A percentile compares a stretch with the other conserved stretches of the same genome.
Evolutionary conservation across 2,113 vertebrate species (phyloP).

Genomic region (Hemiscyllium ocellatum): DNA sequence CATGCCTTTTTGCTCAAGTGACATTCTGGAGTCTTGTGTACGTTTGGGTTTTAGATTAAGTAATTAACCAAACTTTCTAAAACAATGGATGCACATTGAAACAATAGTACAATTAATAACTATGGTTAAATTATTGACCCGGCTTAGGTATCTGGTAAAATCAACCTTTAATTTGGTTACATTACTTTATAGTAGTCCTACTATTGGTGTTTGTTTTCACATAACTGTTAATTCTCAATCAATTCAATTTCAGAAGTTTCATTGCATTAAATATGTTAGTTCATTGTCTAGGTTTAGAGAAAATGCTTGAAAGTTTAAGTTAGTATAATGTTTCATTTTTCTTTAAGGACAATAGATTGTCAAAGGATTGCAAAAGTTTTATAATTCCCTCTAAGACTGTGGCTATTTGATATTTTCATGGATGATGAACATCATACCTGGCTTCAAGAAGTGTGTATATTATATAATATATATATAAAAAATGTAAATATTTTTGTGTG

Average conservation of each 20-base stretch:
- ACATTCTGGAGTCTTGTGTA: background rate
- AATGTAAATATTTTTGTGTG: no score
- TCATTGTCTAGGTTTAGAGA: background rate
- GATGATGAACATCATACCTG: background rate
- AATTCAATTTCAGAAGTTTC: background rate
- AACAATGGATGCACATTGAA: background rate
- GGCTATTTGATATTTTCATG: background rate
- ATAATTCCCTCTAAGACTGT: background rate
- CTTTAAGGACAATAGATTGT: background rate
- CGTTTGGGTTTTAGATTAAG: background rate
- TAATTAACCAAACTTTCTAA: background rate
- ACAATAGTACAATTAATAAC: background rate
- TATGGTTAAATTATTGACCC: background rate
- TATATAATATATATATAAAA: no score
- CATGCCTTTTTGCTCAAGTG: slow-evolving; percentile 4
- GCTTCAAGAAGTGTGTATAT: background rate
- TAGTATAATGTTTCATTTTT: background rate
- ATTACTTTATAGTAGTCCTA: background rate
- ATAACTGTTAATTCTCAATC: background rate
- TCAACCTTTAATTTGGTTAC: background rate
- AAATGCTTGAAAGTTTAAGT: background rate
- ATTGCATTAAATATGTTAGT: background rate
- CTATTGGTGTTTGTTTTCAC: background rate
- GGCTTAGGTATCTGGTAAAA: background rate
- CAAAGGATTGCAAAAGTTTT: background rate